Base-by-base conservation (phyloP, 2,797 vertebrate species). In the Thripadectes ignobilis region DNA sequence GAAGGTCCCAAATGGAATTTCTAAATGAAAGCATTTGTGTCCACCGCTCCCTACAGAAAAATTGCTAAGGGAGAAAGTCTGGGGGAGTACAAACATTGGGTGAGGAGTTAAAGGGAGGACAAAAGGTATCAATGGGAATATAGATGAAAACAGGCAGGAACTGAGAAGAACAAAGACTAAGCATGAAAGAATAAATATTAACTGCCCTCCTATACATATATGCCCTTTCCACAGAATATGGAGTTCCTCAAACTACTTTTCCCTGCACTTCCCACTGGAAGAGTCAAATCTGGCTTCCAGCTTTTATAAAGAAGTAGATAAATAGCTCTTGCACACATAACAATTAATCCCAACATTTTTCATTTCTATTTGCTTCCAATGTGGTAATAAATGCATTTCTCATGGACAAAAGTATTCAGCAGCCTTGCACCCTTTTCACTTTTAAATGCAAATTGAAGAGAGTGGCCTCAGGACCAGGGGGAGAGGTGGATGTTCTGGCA, bases 131-230 rank as follows among this genome's bases (percentile, higher is more conserved):
- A 38, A 29, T 66, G 79, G 87, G 89, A 94, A 93, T 95, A 67
- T 10, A 95, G 93, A 94, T 95, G 71, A 91, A 93, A 95, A 94
- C 78, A 72, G 82, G 57, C 75, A 94, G 81, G 57, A 94, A 65
- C 79, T 49, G 54, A 80, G 46, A 77, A 89, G 87, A 89, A 89
- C 58, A 96, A 91, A 89, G 84, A 72, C 34, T 38, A 46, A 4
- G 32, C 72, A 87, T 91, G 71, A 92, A 96, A 95, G 78, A 96
- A 88, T 84, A 91, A 94, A 95, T 92, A 94, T 92, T 92, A 95
- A 91, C 89, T 95, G 87, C 73, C 92, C 89, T 96, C 62, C 58
- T 80, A 68, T 52, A 85, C 46, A n/a, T 58, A 80, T 19, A 49
- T 77, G 68, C 30, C 78, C 65, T 92, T 92, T 86, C 36, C 93